phyloP scores from a whole-genome alignment of 64 coral and sea anemone genomes.

The Astreopora myriophthalma region DNA sequence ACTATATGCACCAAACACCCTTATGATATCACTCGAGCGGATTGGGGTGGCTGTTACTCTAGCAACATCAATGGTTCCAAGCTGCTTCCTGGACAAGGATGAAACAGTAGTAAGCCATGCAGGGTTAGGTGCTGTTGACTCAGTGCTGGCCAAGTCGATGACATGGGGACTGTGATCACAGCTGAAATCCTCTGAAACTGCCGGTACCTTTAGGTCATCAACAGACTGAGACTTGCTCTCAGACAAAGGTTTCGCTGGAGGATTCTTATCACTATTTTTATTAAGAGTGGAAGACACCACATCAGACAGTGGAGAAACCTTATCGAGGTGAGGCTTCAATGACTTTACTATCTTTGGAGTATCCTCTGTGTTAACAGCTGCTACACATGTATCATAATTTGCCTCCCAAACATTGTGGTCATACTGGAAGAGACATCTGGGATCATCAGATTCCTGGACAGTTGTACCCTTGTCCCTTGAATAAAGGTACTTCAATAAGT shows the following conservation, averaged over 20 bases:
- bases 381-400: not conserved
- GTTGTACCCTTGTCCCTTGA: not conserved
- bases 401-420: conserved; percentile 2
- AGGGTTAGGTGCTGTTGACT: no score
- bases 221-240: no score
- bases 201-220: no score
- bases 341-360: not conserved
- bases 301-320: not conserved
- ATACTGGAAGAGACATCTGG: not conserved
- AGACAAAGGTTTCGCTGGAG: no score
- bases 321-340: not conserved
- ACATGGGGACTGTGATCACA: no score
- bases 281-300: not conserved
- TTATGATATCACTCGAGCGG: not conserved
- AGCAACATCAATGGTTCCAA: no score
- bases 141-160: no score
- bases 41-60: no score
- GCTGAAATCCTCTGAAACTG: no score
- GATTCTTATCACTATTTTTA: not conserved
- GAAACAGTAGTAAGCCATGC: no score
- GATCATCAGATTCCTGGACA: not conserved
- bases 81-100: no score
- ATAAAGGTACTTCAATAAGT: not conserved
- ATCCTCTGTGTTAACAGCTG: not conserved
- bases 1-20: conserved; percentile 9